A percentile compares a stretch with the other conserved stretches of the same genome.
Conservation (phyloP, 1,140 invertebrate genomes). For the Calephelis virginiensis region DNA sequence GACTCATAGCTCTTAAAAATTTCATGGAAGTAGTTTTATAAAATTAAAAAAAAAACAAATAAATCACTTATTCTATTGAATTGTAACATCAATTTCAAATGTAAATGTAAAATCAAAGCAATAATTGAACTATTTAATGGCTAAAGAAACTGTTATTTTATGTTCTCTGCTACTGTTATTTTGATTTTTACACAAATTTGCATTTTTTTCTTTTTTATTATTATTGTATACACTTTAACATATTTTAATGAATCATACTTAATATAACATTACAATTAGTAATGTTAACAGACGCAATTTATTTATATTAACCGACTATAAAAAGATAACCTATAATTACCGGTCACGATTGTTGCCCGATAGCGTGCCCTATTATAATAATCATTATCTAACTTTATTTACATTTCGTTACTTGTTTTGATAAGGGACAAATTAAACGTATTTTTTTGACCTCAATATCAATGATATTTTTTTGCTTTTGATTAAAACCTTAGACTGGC, state of each 20-base stretch:
- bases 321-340: slow-evolving; percentile 18
- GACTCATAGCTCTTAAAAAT: too few relatives aligned
- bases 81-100: too few relatives aligned
- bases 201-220: neutral
- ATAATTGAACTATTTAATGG: too few relatives aligned
- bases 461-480: neutral
- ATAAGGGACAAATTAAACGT: neutral
- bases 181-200: neutral
- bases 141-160: too few relatives aligned
- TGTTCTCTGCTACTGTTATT: too few relatives aligned
- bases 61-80: too few relatives aligned
- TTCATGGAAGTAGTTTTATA: too few relatives aligned
- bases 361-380: slow-evolving; percentile 1
- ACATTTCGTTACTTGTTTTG: slow-evolving; percentile 7
- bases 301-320: slow-evolving; percentile 10
- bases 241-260: neutral
- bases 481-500: neutral
- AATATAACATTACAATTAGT: neutral
- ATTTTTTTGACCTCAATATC: slow-evolving; percentile 11
- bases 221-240: neutral
- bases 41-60: too few relatives aligned
- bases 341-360: slow-evolving; percentile 11
- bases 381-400: slow-evolving; percentile 15
- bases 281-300: slow-evolving; percentile 4
- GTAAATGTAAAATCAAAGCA: too few relatives aligned